These are phyloP conservation scores for Drosophila truncata DNA, from an alignment of 1,140 invertebrate genomes.

Conservation along the genomic window DNA sequence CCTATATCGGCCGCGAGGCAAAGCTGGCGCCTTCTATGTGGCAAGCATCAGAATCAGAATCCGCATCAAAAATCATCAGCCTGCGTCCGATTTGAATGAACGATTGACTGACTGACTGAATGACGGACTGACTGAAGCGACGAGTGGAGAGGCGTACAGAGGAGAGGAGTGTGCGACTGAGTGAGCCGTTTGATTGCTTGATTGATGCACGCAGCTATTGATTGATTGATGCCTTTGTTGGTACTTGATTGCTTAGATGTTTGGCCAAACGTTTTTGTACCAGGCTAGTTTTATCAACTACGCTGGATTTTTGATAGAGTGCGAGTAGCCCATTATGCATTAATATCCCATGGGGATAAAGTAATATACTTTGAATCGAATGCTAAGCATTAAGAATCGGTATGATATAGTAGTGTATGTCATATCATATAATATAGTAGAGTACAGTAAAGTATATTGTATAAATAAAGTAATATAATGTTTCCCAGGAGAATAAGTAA, in stretches of 20 bases:
- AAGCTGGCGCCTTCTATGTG: slow-evolving; percentile 36
- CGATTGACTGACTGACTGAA: slow-evolving; percentile 44
- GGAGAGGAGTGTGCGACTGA: slow-evolving; percentile 24
- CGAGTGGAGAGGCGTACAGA: neutral
- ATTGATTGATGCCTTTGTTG: slow-evolving; percentile 66
- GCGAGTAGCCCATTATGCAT: neutral
- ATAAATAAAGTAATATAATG: too few species aligned
- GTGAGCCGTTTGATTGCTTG: slow-evolving; percentile 67
- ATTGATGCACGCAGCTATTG: slow-evolving; percentile 56
- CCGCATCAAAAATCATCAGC: slow-evolving; percentile 36
- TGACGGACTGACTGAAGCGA: slow-evolving; percentile 22
- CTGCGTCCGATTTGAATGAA: slow-evolving; percentile 61
- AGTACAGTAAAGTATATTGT: neutral
- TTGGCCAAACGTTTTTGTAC: slow-evolving; percentile 27
- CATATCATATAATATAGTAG: too few species aligned
- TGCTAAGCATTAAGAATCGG: neutral
- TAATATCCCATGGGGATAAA: neutral
- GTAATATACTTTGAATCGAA: too few species aligned
- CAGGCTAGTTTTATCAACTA: slow-evolving; percentile 6
- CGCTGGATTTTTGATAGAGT: slow-evolving; percentile 1
- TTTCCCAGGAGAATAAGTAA: too few species aligned
- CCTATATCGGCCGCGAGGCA: slow-evolving; percentile 40
- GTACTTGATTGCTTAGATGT: slow-evolving; percentile 49
- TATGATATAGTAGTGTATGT: neutral
- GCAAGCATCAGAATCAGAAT: slow-evolving; percentile 46